These are phyloP conservation scores for Crepidodera aurea DNA, from an alignment of 2,888 invertebrate species.

Conservation along the genomic window DNA sequence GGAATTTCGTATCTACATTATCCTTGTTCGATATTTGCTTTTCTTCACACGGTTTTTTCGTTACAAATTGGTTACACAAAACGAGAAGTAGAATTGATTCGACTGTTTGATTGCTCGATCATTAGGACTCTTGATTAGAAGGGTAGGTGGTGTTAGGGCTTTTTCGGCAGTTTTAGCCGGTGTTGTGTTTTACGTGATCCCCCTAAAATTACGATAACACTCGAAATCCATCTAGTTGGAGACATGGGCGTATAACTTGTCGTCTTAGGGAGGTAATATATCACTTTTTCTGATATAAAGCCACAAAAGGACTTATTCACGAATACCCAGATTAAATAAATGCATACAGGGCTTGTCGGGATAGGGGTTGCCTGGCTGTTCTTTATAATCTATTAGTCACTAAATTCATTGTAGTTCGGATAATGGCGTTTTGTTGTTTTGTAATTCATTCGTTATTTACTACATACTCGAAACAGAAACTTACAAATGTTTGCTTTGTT, in stretches of 20 bases:
- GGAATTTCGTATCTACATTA: background rate
- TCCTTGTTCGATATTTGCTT: slow-evolving; percentile 8
- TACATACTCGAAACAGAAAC: no score
- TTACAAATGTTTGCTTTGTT: no score
- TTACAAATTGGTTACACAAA: slow-evolving; percentile 22
- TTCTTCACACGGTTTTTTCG: slow-evolving; percentile 18
- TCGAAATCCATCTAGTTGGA: slow-evolving; percentile 34
- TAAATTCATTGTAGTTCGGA: no score
- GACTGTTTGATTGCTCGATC: slow-evolving; percentile 25
- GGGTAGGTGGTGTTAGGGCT: slow-evolving; percentile 15
- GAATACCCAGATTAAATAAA: background rate
- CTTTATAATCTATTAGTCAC: background rate
- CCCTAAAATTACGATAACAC: slow-evolving; percentile 35
- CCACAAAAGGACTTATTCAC: background rate
- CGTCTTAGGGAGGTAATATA: background rate
- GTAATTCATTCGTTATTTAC: no score
- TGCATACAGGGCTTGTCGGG: background rate
- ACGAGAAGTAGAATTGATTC: slow-evolving; percentile 27
- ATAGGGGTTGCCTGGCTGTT: background rate
- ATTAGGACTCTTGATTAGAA: slow-evolving; percentile 26
- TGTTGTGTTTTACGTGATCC: slow-evolving; percentile 33
- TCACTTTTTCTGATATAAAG: background rate
- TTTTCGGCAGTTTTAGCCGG: slow-evolving; percentile 24
- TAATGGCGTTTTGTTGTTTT: no score
- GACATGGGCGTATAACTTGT: background rate